phyloP scores from a whole-genome alignment of 2,113 vertebrate species.

The Orcinus orca region DNA sequence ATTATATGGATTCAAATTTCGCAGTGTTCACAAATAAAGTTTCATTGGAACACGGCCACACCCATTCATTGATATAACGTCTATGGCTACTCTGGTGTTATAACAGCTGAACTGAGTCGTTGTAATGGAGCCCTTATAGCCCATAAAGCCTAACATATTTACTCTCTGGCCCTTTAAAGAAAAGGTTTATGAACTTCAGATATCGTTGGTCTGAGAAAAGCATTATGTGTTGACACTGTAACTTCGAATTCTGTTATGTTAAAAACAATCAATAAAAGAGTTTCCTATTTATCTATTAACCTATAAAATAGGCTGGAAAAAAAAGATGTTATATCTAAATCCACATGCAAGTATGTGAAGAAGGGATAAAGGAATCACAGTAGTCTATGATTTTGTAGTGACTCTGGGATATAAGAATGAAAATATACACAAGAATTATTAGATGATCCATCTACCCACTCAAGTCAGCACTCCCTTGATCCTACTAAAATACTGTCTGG shows the following conservation, averaged over 20 bases:
- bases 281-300: not conserved
- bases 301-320: not conserved
- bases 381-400: not conserved
- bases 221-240: not conserved
- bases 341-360: not conserved
- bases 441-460: not conserved
- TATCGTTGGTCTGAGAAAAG: constrained; percentile 7
- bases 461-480: not conserved
- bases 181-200: not conserved
- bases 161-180: not conserved
- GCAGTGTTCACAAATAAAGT: not conserved
- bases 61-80: not conserved
- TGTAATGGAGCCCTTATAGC: not conserved
- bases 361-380: not conserved
- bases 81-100: not conserved
- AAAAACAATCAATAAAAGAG: not conserved
- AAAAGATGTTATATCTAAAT: not conserved
- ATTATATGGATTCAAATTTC: not conserved
- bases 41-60: not conserved
- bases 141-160: not conserved
- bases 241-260: not conserved
- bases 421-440: constrained; percentile 15
- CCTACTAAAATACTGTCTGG: not conserved
- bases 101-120: not conserved
- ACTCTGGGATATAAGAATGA: not conserved